Evolutionary conservation across 2,888 invertebrate genomes (phyloP), one percentile per base, ranked within the genome.

Genomic region (Heliconius cydno): DNA sequence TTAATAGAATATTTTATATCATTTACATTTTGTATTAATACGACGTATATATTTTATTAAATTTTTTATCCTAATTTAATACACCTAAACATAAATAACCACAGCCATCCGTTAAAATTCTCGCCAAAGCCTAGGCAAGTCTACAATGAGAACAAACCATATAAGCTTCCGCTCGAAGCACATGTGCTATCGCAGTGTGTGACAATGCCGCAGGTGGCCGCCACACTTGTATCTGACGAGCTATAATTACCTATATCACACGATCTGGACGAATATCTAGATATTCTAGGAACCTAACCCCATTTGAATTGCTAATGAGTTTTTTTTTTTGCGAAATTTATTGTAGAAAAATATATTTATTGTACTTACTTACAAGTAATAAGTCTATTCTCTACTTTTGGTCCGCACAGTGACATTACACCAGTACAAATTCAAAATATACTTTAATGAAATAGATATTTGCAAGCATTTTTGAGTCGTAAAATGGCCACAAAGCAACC

Each of bases 161-260:
- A 88, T 88, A 88, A 88, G 89, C 93, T 93, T 93, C 93, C 93
- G 90, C 90, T 90, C 91, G 91, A 91, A 91, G 89, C 90, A 92
- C 92, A 92, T 91, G 90, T 90, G 91, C 84, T 81, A 60, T 82
- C 88, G 82, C 90, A 90, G 89, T 91, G 91, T 93, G 92, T 90
- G 92, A 90, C 89, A 88, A 84, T 83, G 79, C 75, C 86, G 84
- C 92, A 92, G 92, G 92, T 92, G 93, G 92, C 87, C 75, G 83
- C 91, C 92, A 92, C 85, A 89, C 89, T 90, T 87, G 91, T 85
- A 77, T 79, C 77, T 80, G 77, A 80, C 3, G 7, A 25, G 65
- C 76, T 75, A 75, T 75, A 75, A 75, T 75, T 75, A 75, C 75
- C 75, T 75, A 75, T 66, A 25, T 46, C 25, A 75, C 30, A 75